phyloP scores from a whole-genome alignment of 2,113 vertebrate species.

The Crotalus tigris region DNA sequence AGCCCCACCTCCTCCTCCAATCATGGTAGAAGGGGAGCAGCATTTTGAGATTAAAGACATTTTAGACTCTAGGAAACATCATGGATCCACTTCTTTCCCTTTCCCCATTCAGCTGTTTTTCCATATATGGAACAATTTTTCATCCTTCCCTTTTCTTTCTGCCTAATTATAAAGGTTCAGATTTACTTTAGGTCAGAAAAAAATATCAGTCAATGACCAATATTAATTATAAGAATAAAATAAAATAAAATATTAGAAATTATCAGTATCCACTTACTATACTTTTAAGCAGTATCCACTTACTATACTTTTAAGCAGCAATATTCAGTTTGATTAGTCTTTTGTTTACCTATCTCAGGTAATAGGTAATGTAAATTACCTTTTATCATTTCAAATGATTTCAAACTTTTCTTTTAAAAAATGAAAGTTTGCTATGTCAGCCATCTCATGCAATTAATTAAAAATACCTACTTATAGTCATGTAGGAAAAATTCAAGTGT shows the following conservation, averaged over 20 bases:
- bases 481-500: not conserved
- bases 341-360: constrained; percentile 58
- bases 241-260: not conserved
- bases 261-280: constrained; percentile 48
- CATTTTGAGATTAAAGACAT: no score
- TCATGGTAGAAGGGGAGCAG: no score
- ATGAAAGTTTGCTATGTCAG: not conserved
- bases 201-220: not conserved
- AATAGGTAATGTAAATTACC: constrained; percentile 45
- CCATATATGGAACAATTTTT: not conserved
- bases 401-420: constrained; percentile 51
- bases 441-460: constrained; percentile 3
- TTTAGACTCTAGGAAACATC: no score
- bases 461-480: constrained; percentile 22
- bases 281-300: constrained; percentile 50
- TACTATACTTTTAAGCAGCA: constrained; percentile 41
- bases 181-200: not conserved
- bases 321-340: constrained; percentile 45
- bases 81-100: not conserved
- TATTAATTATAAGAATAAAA: not conserved
- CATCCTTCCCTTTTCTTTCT: not conserved
- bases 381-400: constrained; percentile 43
- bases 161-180: not conserved
- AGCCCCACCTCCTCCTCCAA: no score
- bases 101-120: not conserved